A percentile compares a stretch with the other conserved stretches of the same genome.
These are phyloP conservation scores for Phasia obesa DNA, from an alignment of 2,888 invertebrate species.

Conservation along the genomic window DNA sequence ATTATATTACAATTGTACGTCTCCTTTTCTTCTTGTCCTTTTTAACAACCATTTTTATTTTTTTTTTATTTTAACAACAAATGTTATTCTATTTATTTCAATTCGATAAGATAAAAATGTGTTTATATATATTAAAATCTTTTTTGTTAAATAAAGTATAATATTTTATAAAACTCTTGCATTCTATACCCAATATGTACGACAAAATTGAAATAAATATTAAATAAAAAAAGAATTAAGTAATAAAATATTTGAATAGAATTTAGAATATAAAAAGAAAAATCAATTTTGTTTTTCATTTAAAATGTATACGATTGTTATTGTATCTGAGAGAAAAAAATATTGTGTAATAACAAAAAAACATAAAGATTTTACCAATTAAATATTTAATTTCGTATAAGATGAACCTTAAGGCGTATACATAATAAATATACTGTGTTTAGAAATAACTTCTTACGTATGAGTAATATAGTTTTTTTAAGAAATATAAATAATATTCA, in stretches of 20 bases:
- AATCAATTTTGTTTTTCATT: slow-evolving; percentile 2
- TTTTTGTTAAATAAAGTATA: slow-evolving; percentile 28
- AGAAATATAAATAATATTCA: background rate
- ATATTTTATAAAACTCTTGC: background rate
- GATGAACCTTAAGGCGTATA: background rate
- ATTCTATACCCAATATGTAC: background rate
- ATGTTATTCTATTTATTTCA: slow-evolving; percentile 38
- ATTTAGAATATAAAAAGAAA: background rate
- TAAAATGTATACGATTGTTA: background rate
- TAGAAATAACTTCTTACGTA: slow-evolving; percentile 8
- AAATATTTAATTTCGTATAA: slow-evolving; percentile 11
- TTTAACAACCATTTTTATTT: background rate
- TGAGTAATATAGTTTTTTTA: background rate
- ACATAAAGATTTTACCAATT: background rate
- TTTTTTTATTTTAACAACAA: slow-evolving; percentile 21
- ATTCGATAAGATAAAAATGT: slow-evolving; percentile 28
- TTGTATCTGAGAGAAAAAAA: slow-evolving; percentile 6
- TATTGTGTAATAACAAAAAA: background rate
- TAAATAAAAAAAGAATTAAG: background rate
- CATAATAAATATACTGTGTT: background rate
- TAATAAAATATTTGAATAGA: slow-evolving; percentile 25
- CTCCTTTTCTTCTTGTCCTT: background rate
- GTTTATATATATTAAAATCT: slow-evolving; percentile 5
- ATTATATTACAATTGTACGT: background rate
- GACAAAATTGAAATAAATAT: background rate